Percentiles rank a stretch among this genome's conserved stretches.
Conservation (phyloP, 2,113 vertebrate species). For the Eleginops maclovinus region DNA sequence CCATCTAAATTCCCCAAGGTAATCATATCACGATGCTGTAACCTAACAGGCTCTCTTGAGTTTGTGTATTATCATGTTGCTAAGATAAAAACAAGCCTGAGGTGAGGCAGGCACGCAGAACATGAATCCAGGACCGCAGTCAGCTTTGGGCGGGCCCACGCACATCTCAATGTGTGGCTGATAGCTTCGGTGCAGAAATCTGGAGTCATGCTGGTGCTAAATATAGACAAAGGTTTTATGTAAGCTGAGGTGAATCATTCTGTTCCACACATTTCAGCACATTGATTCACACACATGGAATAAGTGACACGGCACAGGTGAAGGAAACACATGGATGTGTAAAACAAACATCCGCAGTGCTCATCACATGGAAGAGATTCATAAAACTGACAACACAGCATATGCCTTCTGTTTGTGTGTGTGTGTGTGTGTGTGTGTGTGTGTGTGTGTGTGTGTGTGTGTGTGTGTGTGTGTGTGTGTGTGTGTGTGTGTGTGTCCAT, state of each 20-base stretch:
- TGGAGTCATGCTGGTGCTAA: conserved; percentile 84
- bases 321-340: conserved; percentile 29
- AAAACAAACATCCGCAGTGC: conserved; percentile 32
- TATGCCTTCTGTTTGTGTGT: conserved; percentile 25
- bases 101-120: conserved; percentile 47
- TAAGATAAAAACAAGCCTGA: conserved; percentile 24
- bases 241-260: conserved; percentile 86
- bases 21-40: neutral
- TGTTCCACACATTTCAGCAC: conserved; percentile 72
- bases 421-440: conserved; percentile 7
- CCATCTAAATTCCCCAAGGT: neutral
- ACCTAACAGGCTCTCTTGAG: conserved; percentile 24
- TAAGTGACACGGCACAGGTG: conserved; percentile 65
- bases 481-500: conserved; percentile 4
- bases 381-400: conserved; percentile 16
- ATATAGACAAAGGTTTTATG: conserved; percentile 86
- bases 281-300: conserved; percentile 50
- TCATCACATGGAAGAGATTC: conserved; percentile 33
- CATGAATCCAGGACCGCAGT: conserved; percentile 69
- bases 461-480: conserved; percentile 7
- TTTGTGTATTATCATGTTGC: conserved; percentile 20
- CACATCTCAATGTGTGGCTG: conserved; percentile 83
- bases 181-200: conserved; percentile 82
- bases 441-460: conserved; percentile 14
- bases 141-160: conserved; percentile 76